phyloP scores from a whole-genome alignment of 2,888 invertebrate genomes.

The Ophioninae sp. region DNA sequence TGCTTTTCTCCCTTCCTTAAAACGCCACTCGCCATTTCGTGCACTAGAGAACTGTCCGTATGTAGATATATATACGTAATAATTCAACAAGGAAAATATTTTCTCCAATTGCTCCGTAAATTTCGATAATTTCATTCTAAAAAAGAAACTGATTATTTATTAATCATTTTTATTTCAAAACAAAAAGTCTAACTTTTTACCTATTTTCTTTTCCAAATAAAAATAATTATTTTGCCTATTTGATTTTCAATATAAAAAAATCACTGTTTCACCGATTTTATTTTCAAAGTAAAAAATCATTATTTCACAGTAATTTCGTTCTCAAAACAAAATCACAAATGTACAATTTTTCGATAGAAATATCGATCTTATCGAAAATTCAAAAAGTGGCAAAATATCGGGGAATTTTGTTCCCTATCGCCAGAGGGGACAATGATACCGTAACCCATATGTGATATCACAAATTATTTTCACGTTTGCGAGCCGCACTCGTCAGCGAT shows the following conservation, averaged over 20 bases:
- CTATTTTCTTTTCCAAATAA: too few species aligned
- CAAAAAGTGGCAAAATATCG: background rate
- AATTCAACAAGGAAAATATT: conserved; percentile 32
- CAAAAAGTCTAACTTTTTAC: too few species aligned
- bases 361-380: conserved; percentile 13
- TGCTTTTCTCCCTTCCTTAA: conserved; percentile 10
- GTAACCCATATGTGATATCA: conserved; percentile 24
- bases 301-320: too few species aligned
- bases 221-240: too few species aligned
- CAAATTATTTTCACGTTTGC: conserved; percentile 67
- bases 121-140: too few species aligned
- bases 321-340: too few species aligned
- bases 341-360: too few species aligned
- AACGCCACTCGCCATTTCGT: conserved; percentile 8
- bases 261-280: too few species aligned
- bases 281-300: too few species aligned
- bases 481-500: conserved; percentile 50
- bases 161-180: too few species aligned
- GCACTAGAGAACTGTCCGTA: conserved; percentile 22
- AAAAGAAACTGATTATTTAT: too few species aligned
- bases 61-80: conserved; percentile 24
- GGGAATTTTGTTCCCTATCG: background rate
- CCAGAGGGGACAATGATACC: conserved; percentile 46
- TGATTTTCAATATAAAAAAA: too few species aligned
- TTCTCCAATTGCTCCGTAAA: background rate